Base-by-base conservation (phyloP, 2,797 vertebrate species). In the Sebastes iracundus region DNA sequence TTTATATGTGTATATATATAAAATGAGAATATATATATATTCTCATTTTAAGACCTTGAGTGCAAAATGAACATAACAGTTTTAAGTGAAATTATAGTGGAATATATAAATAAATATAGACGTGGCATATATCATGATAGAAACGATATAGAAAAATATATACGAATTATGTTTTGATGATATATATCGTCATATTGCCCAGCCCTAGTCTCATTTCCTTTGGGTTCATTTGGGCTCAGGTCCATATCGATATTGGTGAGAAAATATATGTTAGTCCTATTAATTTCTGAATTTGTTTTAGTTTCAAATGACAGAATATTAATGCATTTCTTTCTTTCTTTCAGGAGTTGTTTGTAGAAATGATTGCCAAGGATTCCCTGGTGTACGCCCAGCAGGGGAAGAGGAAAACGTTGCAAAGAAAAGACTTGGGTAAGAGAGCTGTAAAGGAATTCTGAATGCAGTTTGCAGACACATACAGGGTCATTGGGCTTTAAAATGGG, bases 331-430 rank as follows among this genome's bases (percentile, higher is more conserved):
- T 70, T 22, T 75, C 18, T 27, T 35, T 75, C 18, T 27, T 35
- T 7, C 91, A 99, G 98, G 98, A 99, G 90, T 84, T 99, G 79
- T 99, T 99, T 90, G 97, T 99, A 85, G 98, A 99, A 88, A 98
- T 97, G 87, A 98, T 99, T 42, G 97, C 98, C 70, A 99, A 97
- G 91, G 98, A 99, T 85, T 97, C 98, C 5, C 96, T 97, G 2
- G 93, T 97, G 25, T 99, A 97, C 1, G 97, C 98, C 22, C 98
- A 98, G 79, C 97, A 98, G 88, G 98, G 97, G 10, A 99, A 99
- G 85, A 95, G 98, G 90, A 99, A 99, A 96, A 99, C 98, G 0
- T 94, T 99, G 27, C 98, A 99, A 90, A 97, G 98, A 78, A 99
- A 98, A 93, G 98, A 99, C 83, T 84, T 99, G 71, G 98, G 98